phyloP scores from a whole-genome alignment of 92 coral and sea anemone species.

The Zoanthus sociatus region DNA sequence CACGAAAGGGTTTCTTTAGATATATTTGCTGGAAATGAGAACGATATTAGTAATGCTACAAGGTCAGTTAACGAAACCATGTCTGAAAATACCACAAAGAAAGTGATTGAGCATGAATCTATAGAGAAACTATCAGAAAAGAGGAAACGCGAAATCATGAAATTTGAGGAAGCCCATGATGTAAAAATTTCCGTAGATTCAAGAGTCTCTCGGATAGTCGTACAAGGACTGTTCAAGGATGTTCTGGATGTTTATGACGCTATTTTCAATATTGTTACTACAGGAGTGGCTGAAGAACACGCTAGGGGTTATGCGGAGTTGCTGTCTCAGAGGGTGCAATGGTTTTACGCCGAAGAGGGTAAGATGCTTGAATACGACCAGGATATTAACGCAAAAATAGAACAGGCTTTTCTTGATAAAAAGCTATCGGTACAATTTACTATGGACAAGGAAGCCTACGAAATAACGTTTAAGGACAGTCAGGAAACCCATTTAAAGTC shows the following conservation, averaged over 20 bases:
- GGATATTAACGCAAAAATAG: constrained; percentile 64
- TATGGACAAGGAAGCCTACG: constrained; percentile 37
- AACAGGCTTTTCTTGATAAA: constrained; percentile 62
- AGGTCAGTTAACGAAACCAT: constrained; percentile 48
- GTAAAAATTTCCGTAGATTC: constrained; percentile 51
- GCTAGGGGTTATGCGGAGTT: constrained; percentile 64
- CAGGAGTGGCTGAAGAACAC: constrained; percentile 63
- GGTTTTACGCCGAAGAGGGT: constrained; percentile 55
- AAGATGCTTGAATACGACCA: constrained; percentile 54
- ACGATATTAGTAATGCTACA: constrained; percentile 47
- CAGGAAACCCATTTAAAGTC: constrained; percentile 62
- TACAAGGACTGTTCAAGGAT: constrained; percentile 66
- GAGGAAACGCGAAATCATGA: constrained; percentile 42
- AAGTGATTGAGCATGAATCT: constrained; percentile 56
- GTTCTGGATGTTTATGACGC: constrained; percentile 35
- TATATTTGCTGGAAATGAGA: constrained; percentile 56
- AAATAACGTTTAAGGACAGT: constrained; percentile 70
- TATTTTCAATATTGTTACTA: constrained; percentile 51
- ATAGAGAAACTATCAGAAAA: constrained; percentile 64
- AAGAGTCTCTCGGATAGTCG: constrained; percentile 50
- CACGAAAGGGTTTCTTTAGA: constrained; percentile 1
- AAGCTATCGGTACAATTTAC: constrained; percentile 43
- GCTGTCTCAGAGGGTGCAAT: constrained; percentile 68
- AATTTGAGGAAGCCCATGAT: constrained; percentile 30
- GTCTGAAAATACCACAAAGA: constrained; percentile 52